Evolutionary conservation across 2,113 vertebrate genomes (phyloP).

Genomic region (Smithornis capensis): DNA sequence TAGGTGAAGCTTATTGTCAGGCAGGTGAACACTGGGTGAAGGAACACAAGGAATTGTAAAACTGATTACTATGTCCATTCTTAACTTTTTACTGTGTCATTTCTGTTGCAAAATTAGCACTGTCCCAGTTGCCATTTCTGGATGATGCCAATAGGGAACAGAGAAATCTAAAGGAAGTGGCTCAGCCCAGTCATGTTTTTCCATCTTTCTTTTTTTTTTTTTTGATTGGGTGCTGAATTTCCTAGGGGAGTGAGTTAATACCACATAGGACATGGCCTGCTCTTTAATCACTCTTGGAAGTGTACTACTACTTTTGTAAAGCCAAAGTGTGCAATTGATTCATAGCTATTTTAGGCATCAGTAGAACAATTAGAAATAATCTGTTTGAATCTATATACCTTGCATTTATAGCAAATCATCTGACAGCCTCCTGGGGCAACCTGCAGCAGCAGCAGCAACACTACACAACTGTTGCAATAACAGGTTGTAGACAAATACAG

Average conservation of each 20-base stretch:
- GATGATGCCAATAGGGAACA: not conserved
- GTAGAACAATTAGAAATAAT: not conserved
- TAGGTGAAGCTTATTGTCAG: not conserved
- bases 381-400: not conserved
- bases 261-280: not conserved
- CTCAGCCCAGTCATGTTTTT: not conserved
- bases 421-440: not conserved
- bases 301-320: not conserved
- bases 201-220: not conserved
- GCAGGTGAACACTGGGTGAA: not conserved
- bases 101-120: not conserved
- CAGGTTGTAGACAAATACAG: not conserved
- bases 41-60: not conserved
- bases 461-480: not conserved
- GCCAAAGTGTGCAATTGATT: not conserved
- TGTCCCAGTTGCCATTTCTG: not conserved
- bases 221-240: not conserved
- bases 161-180: not conserved
- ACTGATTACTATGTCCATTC: not conserved
- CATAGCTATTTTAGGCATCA: not conserved
- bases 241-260: not conserved
- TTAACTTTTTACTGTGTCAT: not conserved
- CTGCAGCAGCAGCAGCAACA: not conserved
- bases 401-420: not conserved
- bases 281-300: not conserved